Conservation (phyloP, 2,888 invertebrate species). For the Tupiocoris notatus region DNA sequence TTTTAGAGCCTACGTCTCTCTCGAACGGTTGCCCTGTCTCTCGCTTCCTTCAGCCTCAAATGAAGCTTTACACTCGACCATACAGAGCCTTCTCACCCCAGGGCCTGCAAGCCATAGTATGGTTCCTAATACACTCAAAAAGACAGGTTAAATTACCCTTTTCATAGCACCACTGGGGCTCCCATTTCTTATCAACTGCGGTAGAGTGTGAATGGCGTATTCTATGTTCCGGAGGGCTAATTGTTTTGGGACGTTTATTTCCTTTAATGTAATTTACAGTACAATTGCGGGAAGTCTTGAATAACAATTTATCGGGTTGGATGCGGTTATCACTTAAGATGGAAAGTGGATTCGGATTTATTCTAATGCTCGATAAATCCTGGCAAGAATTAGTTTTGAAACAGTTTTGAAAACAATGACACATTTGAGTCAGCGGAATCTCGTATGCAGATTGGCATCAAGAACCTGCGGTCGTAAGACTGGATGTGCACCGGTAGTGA, state of each 20-base stretch:
- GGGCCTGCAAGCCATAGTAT: background rate
- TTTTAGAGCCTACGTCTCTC: conserved; percentile 22
- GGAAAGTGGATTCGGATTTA: too few species aligned
- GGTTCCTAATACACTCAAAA: conserved; percentile 26
- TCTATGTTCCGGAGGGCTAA: background rate
- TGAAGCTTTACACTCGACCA: conserved; percentile 34
- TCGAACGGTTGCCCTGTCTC: background rate
- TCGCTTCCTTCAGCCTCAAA: conserved; percentile 11
- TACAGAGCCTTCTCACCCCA: conserved; percentile 2
- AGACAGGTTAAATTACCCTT: conserved; percentile 33
- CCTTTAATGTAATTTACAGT: background rate
- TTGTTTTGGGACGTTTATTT: background rate
- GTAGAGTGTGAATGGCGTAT: background rate
- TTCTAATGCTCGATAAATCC: too few species aligned
- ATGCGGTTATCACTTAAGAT: too few species aligned
- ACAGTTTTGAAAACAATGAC: too few species aligned
- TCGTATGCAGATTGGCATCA: too few species aligned
- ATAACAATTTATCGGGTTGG: background rate
- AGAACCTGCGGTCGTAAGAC: too few species aligned
- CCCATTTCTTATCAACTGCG: conserved; percentile 7
- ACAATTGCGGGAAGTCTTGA: background rate
- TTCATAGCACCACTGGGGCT: background rate
- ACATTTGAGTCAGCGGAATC: too few species aligned
- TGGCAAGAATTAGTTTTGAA: too few species aligned
- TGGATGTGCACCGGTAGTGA: too few species aligned